These are phyloP conservation scores for Yponomeuta evonymella DNA, from an alignment of 2,888 invertebrate genomes.

Conservation along the genomic window DNA sequence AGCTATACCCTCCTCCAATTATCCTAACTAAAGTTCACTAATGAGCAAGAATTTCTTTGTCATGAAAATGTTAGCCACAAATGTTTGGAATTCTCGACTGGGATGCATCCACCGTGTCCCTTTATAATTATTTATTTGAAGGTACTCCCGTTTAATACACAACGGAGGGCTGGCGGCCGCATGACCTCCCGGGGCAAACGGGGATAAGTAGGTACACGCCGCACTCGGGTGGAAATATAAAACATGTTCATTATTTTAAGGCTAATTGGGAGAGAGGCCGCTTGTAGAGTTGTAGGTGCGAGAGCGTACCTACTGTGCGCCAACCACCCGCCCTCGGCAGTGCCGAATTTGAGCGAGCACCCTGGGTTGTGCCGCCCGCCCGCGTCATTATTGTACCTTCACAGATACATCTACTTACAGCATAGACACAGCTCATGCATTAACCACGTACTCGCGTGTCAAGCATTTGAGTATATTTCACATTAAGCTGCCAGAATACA, in stretches of 20 bases:
- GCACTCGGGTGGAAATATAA: conserved; percentile 72
- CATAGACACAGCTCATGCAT: conserved; percentile 67
- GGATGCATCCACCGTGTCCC: conserved; percentile 45
- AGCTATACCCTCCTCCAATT: conserved; percentile 9
- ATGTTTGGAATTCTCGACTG: conserved; percentile 25
- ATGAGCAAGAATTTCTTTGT: conserved; percentile 9
- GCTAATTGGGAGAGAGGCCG: conserved; percentile 73
- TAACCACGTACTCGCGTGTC: conserved; percentile 29
- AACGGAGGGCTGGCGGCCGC: conserved; percentile 46
- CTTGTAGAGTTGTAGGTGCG: conserved; percentile 67
- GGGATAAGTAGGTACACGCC: conserved; percentile 62
- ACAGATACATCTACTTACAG: conserved; percentile 37
- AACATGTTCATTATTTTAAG: conserved; percentile 77
- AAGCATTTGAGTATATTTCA: too few relatives aligned
- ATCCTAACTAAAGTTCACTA: conserved; percentile 10
- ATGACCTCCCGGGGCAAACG: conserved; percentile 71
- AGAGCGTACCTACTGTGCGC: conserved; percentile 33
- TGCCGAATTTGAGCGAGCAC: conserved; percentile 59
- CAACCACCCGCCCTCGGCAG: conserved; percentile 64
- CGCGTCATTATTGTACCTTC: conserved; percentile 45
- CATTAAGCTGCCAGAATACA: too few relatives aligned
- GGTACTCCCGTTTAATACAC: conserved; percentile 50
- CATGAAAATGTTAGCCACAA: conserved; percentile 8
- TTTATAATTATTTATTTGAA: conserved; percentile 50
- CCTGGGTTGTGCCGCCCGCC: conserved; percentile 48